These are phyloP conservation scores for Zaprionus gabonicus DNA, from an alignment of 1,140 invertebrate genomes.

Conservation along the genomic window DNA sequence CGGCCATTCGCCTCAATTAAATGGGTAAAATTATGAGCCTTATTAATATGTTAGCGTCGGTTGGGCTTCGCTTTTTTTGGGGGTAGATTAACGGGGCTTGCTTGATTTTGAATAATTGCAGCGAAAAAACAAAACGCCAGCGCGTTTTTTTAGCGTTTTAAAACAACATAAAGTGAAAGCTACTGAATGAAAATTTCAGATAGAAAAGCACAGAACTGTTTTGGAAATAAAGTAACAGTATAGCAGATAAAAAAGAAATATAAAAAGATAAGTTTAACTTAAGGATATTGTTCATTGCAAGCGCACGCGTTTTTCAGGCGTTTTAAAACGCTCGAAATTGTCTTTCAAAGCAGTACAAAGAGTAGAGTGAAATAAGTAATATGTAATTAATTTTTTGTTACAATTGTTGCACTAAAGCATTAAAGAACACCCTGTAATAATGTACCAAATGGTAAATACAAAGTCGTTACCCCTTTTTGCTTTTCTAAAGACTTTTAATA, in stretches of 20 bases:
- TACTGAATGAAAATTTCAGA: background rate
- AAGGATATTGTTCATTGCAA: background rate
- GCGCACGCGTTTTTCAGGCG: background rate
- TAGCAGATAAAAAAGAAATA: too few relatives aligned
- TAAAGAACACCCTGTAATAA: background rate
- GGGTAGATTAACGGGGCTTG: conserved; percentile 38
- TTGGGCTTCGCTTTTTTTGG: background rate
- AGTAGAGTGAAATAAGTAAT: background rate
- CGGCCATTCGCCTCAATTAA: conserved; percentile 60
- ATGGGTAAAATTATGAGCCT: conserved; percentile 61
- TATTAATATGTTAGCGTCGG: conserved; percentile 52
- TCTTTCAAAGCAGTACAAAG: background rate
- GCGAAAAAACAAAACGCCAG: background rate
- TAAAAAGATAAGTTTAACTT: too few relatives aligned
- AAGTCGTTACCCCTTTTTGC: background rate
- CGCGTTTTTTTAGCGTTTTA: background rate
- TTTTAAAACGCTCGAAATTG: background rate
- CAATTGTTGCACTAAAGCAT: background rate
- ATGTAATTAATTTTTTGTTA: background rate
- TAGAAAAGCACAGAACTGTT: too few relatives aligned
- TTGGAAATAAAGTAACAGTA: too few relatives aligned
- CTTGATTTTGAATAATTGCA: conserved; percentile 52
- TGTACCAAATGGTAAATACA: background rate
- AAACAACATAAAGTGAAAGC: background rate
- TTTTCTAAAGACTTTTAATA: background rate